These are phyloP conservation scores for Gopherus evgoodei DNA, from an alignment of 2,113 vertebrate genomes.

Conservation along the genomic window DNA sequence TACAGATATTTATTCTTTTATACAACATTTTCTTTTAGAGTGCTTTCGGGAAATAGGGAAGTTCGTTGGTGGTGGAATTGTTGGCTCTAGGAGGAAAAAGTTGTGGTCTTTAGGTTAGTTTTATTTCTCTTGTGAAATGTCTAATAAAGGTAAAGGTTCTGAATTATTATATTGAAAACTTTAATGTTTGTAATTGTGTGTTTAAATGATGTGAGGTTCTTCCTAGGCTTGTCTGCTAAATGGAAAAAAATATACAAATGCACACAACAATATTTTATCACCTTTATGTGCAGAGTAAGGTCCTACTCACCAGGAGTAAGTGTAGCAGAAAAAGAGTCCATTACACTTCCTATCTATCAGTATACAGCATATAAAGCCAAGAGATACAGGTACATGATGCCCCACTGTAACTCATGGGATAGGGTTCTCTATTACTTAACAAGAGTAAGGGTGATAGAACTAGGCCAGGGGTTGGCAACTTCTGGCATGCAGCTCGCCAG, in stretches of 20 bases:
- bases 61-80: background rate
- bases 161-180: background rate
- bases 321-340: background rate
- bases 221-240: background rate
- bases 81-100: background rate
- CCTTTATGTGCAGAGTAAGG: background rate
- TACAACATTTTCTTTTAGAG: background rate
- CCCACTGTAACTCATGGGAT: background rate
- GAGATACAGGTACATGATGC: background rate
- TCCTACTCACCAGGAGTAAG: background rate
- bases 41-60: background rate
- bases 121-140: background rate
- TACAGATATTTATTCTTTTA: background rate
- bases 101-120: background rate
- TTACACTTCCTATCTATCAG: background rate
- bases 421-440: background rate
- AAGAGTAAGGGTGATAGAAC: background rate
- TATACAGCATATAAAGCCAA: background rate
- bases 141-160: background rate
- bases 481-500: no score
- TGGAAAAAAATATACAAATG: background rate
- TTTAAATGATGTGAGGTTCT: background rate
- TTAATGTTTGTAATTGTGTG: background rate
- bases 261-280: background rate
- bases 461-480: background rate